These are phyloP conservation scores for Sebastes hubbsi DNA, from an alignment of 2,797 vertebrate genomes.

Conservation along the genomic window DNA sequence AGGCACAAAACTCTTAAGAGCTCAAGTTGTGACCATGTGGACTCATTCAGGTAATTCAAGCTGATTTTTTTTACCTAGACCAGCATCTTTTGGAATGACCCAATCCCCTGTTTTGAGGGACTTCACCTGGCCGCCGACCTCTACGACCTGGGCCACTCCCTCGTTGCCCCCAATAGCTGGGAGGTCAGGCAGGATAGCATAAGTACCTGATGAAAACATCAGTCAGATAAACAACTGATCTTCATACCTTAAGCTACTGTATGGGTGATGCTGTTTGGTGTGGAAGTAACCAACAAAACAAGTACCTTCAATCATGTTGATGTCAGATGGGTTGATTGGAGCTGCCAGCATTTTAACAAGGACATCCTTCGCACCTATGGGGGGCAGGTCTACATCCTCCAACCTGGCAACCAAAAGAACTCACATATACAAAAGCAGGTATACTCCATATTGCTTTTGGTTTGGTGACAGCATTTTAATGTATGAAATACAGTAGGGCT, in stretches of 20 bases:
- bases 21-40: background rate
- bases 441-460: background rate
- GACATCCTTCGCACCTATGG: conserved; percentile 81
- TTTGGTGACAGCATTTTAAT: background rate
- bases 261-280: background rate
- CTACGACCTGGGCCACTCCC: conserved; percentile 89
- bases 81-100: conserved; percentile 88
- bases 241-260: background rate
- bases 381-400: conserved; percentile 80
- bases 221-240: background rate
- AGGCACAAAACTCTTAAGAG: background rate
- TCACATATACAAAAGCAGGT: background rate
- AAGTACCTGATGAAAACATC: conserved; percentile 83
- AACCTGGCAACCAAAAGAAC: conserved; percentile 77
- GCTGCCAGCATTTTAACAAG: conserved; percentile 91
- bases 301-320: conserved; percentile 97
- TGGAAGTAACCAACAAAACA: background rate
- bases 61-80: conserved; percentile 86
- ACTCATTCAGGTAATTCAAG: background rate
- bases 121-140: conserved; percentile 84
- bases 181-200: conserved; percentile 86
- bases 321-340: conserved; percentile 94
- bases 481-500: background rate
- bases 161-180: conserved; percentile 95
- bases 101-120: conserved; percentile 87